Conservation (phyloP, 2,113 vertebrate genomes). For the Myotis lucifugus region DNA sequence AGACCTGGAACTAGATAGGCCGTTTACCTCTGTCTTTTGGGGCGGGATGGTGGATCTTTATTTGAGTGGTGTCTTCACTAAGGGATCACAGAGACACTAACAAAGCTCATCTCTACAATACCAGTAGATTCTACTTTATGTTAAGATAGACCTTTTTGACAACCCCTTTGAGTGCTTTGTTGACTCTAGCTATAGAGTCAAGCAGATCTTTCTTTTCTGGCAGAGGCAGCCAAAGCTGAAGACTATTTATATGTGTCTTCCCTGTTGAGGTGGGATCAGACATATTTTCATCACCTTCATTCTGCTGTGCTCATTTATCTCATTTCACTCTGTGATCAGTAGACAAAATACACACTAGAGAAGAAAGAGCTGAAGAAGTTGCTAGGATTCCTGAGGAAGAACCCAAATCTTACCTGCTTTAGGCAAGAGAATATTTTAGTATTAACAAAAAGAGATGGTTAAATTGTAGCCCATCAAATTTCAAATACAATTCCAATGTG, state of each 20-base stretch:
- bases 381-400: slow-evolving; percentile 26
- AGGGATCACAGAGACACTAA: neutral
- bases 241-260: neutral
- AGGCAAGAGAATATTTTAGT: slow-evolving; percentile 46
- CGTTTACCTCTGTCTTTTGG: neutral
- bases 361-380: slow-evolving; percentile 43
- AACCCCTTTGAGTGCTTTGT: neutral
- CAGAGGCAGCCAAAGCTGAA: neutral
- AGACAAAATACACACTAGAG: neutral
- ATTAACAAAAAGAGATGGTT: slow-evolving; percentile 48
- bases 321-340: slow-evolving; percentile 4
- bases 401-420: neutral
- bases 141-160: neutral
- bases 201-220: neutral
- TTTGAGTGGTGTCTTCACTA: neutral
- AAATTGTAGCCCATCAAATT: slow-evolving; percentile 53
- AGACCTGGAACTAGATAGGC: neutral
- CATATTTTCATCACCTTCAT: neutral
- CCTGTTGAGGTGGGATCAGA: neutral
- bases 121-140: neutral
- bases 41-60: neutral
- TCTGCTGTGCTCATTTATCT: neutral
- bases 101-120: neutral
- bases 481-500: neutral
- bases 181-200: neutral